Evolutionary conservation across 2,888 invertebrate species (phyloP).

Genomic region (Eumacrocentrus americanus): DNA sequence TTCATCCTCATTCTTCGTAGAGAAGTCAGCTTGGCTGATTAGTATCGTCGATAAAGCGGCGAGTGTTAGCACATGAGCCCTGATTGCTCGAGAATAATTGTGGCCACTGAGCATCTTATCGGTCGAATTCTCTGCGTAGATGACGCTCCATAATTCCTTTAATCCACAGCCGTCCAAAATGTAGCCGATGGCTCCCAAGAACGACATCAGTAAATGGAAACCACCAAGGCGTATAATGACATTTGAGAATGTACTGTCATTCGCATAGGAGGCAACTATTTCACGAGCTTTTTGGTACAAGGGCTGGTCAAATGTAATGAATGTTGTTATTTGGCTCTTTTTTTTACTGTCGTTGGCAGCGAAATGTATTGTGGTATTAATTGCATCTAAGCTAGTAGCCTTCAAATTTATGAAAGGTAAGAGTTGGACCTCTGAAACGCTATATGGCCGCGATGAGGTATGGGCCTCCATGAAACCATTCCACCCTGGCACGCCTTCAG

Average conservation of each 20-base stretch:
- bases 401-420: slow-evolving; percentile 30
- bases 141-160: slow-evolving; percentile 43
- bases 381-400: slow-evolving; percentile 36
- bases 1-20: too few relatives aligned
- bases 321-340: slow-evolving; percentile 40
- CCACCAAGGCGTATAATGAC: slow-evolving; percentile 37
- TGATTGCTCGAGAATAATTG: slow-evolving; percentile 22
- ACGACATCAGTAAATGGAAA: slow-evolving; percentile 29
- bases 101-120: slow-evolving; percentile 36
- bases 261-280: slow-evolving; percentile 38
- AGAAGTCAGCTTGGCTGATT: too few relatives aligned
- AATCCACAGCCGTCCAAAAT: slow-evolving; percentile 58
- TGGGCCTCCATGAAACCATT: slow-evolving; percentile 49
- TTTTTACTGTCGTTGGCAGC: slow-evolving; percentile 33
- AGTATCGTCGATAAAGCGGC: neutral
- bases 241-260: slow-evolving; percentile 38
- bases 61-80: slow-evolving; percentile 29
- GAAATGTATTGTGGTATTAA: slow-evolving; percentile 32
- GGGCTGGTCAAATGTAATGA: slow-evolving; percentile 19
- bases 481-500: slow-evolving; percentile 47
- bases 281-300: slow-evolving; percentile 29
- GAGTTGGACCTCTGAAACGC: too few relatives aligned
- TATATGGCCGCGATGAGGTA: slow-evolving; percentile 37
- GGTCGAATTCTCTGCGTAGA: slow-evolving; percentile 44
- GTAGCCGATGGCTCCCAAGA: slow-evolving; percentile 50